A percentile compares a stretch with the other conserved stretches of the same genome.
Evolutionary conservation across 2,888 invertebrate genomes (phyloP).

Genomic region (Eugnorisma glareosa): DNA sequence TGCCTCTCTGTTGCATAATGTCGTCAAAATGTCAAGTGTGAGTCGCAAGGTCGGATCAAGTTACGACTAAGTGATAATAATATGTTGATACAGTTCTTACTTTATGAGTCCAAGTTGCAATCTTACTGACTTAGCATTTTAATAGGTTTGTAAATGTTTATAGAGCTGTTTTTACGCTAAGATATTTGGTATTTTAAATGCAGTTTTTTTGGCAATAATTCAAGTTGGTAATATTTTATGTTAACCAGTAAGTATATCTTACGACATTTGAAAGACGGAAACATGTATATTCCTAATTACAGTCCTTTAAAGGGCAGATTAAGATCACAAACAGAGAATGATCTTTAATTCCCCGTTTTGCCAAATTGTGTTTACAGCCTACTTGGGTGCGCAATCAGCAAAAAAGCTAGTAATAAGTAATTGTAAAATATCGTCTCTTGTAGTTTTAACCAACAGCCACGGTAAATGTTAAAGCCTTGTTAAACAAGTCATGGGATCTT

Average conservation of each 20-base stretch:
- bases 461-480: not conserved
- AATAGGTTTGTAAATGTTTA: conserved; percentile 3
- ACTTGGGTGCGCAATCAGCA: no score
- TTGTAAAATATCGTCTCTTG: no score
- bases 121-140: conserved; percentile 41
- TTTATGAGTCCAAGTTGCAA: conserved; percentile 34
- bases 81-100: conserved; percentile 29
- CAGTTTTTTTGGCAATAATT: conserved; percentile 9
- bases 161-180: not conserved
- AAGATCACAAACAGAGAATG: no score
- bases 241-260: not conserved
- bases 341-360: no score
- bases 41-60: conserved; percentile 59
- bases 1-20: conserved; percentile 38
- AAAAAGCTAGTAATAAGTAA: not conserved
- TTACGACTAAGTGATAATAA: conserved; percentile 50
- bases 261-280: not conserved
- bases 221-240: not conserved
- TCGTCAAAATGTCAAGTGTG: conserved; percentile 71
- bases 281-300: not conserved
- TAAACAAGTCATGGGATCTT: not conserved
- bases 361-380: no score
- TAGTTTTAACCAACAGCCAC: not conserved
- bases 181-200: conserved; percentile 13
- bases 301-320: no score